Percentiles rank a stretch among this genome's conserved stretches.
Evolutionary conservation across 30 jellyfish, hydroid and myxozoan species (phyloP).

Genomic region (Rhopilema esculentum): DNA sequence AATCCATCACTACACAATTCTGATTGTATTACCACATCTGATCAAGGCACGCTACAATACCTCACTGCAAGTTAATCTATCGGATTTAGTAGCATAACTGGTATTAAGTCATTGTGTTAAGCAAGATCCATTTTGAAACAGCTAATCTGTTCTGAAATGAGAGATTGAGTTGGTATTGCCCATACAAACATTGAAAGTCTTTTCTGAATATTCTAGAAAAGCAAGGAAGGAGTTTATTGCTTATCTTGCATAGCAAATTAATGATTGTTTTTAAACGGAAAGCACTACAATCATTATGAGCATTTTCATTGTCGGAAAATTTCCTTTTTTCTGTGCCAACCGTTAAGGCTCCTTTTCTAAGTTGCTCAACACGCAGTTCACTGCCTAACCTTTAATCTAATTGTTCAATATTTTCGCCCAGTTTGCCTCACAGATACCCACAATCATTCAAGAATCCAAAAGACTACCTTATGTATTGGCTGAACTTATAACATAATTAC

Average conservation of each 20-base stretch:
- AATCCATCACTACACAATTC: no score
- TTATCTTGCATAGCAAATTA: not conserved
- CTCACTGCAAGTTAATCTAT: not conserved
- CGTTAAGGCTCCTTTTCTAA: no score
- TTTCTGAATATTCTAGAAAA: not conserved
- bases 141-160: not conserved
- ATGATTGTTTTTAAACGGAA: not conserved
- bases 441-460: no score
- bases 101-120: not conserved
- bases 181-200: not conserved
- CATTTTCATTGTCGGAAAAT: not conserved
- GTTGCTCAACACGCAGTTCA: no score
- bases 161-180: not conserved
- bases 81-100: not conserved
- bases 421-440: no score
- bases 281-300: not conserved
- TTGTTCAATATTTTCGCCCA: no score
- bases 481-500: no score
- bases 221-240: not conserved
- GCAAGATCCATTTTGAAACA: not conserved
- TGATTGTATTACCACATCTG: not conserved
- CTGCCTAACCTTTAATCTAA: no score
- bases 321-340: no score
- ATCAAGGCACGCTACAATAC: not conserved
- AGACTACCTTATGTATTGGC: no score